Evolutionary conservation across 2,888 invertebrate species (phyloP).

Genomic region (Flexamia atlantica): DNA sequence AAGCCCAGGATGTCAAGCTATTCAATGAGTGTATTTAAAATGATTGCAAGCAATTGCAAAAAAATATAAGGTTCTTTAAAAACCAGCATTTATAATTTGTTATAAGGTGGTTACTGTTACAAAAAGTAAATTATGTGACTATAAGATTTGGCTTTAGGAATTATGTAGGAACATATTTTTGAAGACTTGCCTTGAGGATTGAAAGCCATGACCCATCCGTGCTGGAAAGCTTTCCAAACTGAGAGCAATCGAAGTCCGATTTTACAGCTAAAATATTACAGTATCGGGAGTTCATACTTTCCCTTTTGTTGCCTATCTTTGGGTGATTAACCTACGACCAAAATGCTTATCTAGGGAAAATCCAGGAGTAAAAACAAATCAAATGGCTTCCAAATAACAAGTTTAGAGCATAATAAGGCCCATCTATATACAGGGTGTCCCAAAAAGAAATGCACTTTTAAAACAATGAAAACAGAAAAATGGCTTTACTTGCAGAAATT

Average conservation of each 20-base stretch:
- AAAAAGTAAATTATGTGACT: background rate
- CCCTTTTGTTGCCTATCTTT: background rate
- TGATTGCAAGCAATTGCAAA: slow-evolving; percentile 14
- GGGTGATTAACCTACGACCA: no score
- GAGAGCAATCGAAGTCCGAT: background rate
- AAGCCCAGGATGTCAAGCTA: background rate
- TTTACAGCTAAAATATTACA: background rate
- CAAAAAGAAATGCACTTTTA: no score
- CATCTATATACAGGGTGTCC: no score
- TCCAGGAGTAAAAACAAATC: background rate
- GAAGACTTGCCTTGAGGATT: background rate
- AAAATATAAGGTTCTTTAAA: slow-evolving; percentile 11
- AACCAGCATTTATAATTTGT: background rate
- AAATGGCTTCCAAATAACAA: background rate
- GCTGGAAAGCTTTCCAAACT: background rate
- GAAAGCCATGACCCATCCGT: background rate
- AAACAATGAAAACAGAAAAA: no score
- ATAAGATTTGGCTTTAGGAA: background rate
- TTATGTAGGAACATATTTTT: background rate
- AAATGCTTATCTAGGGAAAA: background rate
- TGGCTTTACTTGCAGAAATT: no score
- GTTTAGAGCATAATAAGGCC: background rate
- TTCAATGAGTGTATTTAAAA: background rate
- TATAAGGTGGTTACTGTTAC: background rate
- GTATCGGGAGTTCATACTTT: background rate